A percentile compares a stretch with the other conserved stretches of the same genome.
Conservation (phyloP, 2,888 invertebrate genomes). For the Torymus aiolomorphi region DNA sequence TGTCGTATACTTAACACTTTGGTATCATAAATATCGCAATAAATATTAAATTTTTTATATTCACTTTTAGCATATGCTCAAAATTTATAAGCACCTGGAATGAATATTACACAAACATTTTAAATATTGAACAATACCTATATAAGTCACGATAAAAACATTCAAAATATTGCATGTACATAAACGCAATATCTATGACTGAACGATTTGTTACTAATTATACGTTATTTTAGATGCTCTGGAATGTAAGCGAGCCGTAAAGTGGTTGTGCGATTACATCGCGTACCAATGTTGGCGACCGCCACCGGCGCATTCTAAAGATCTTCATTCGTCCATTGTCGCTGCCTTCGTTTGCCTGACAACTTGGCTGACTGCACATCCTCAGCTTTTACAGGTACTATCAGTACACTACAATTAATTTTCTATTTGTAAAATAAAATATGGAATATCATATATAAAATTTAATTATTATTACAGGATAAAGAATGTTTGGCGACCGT, state of each 20-base stretch:
- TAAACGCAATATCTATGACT: too few relatives aligned
- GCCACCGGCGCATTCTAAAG: slow-evolving; percentile 94
- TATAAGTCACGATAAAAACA: too few relatives aligned
- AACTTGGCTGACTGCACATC: slow-evolving; percentile 94
- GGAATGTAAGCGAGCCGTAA: slow-evolving; percentile 94
- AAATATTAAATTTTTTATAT: too few relatives aligned
- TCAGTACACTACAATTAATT: not conserved
- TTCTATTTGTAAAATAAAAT: not conserved
- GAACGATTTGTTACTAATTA: too few relatives aligned
- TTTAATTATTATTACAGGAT: slow-evolving; percentile 78
- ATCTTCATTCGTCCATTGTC: slow-evolving; percentile 95
- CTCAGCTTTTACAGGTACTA: slow-evolving; percentile 82
- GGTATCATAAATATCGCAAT: too few relatives aligned
- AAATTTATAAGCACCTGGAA: too few relatives aligned
- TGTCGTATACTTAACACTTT: slow-evolving; percentile 3
- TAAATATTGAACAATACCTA: too few relatives aligned
- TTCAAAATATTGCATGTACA: too few relatives aligned
- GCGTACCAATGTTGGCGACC: slow-evolving; percentile 96
- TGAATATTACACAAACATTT: too few relatives aligned
- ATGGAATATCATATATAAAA: not conserved
- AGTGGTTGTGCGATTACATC: slow-evolving; percentile 99
- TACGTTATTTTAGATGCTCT: slow-evolving; percentile 82
- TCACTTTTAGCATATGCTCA: too few relatives aligned
- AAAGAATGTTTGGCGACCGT: slow-evolving; percentile 94
- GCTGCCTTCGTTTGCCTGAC: slow-evolving; percentile 94